These are phyloP conservation scores for Coronaproctus castanopsis DNA, from an alignment of 2,888 invertebrate species.

Conservation along the genomic window DNA sequence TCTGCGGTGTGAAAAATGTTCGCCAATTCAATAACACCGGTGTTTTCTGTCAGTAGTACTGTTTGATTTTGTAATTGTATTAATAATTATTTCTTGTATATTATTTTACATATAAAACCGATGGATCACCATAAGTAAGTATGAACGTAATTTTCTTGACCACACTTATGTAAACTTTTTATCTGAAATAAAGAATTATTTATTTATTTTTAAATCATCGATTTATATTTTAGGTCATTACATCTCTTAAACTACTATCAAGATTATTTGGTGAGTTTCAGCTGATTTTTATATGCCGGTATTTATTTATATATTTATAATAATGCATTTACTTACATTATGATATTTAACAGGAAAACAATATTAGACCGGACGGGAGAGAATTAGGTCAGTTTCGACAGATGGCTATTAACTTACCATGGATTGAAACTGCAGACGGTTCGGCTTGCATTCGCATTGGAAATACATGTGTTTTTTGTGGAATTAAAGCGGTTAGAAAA, in stretches of 20 bases:
- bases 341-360: conserved; percentile 30
- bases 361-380: conserved; percentile 57
- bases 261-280: conserved; percentile 37
- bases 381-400: conserved; percentile 48
- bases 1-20: too few relatives aligned
- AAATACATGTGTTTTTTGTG: conserved; percentile 63
- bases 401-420: conserved; percentile 38
- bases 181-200: too few relatives aligned
- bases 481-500: conserved; percentile 62
- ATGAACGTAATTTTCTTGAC: too few relatives aligned
- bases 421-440: conserved; percentile 45
- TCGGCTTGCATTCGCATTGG: conserved; percentile 61
- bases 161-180: too few relatives aligned
- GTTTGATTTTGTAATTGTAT: too few relatives aligned
- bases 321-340: conserved; percentile 3
- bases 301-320: neutral
- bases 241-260: conserved; percentile 56
- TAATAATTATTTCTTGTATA: too few relatives aligned
- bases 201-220: conserved; percentile 8
- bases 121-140: too few relatives aligned
- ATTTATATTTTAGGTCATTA: conserved; percentile 36
- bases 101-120: too few relatives aligned
- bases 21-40: too few relatives aligned
- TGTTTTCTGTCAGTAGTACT: too few relatives aligned
- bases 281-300: neutral